A percentile compares a stretch with the other conserved stretches of the same genome.
Conservation (phyloP, 2,113 vertebrate species). For the Phalacrocorax carbo region DNA sequence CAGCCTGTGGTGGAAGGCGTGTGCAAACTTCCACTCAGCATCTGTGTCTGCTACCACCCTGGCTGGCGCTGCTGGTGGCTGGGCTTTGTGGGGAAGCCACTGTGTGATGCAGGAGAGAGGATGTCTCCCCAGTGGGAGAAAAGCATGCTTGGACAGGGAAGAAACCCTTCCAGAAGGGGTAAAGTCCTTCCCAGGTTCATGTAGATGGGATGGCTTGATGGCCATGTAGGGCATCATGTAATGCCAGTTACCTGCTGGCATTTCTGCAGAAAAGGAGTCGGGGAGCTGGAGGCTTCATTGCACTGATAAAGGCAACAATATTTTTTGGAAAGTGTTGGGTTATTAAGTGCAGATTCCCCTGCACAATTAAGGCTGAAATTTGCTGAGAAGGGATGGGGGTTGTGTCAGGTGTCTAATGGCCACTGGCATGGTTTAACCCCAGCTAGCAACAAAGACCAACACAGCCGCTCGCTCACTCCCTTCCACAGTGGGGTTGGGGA, state of each 20-base stretch:
- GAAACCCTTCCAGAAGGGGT: background rate
- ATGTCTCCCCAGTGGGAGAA: background rate
- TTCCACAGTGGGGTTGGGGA: too few relatives aligned
- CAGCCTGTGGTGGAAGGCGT: rapidly evolving
- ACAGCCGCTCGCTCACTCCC: background rate
- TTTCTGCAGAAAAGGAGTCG: background rate
- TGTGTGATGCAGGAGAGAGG: background rate
- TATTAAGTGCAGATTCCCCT: background rate
- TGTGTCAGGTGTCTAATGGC: background rate
- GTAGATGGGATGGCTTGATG: background rate
- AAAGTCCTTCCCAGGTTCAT: background rate
- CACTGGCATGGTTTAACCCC: background rate
- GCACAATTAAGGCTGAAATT: background rate
- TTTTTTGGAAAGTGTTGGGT: background rate
- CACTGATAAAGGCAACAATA: background rate
- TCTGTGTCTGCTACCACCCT: rapidly evolving
- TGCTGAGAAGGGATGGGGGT: background rate
- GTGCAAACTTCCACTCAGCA: background rate
- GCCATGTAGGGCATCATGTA: rapidly evolving
- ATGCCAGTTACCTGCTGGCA: background rate
- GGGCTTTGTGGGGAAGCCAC: background rate
- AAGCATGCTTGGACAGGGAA: background rate
- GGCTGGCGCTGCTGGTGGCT: background rate
- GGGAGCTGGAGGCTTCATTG: background rate
- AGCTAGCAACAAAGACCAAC: background rate